These are phyloP conservation scores for Falco peregrinus DNA, from an alignment of 2,797 vertebrate genomes.

Conservation along the genomic window DNA sequence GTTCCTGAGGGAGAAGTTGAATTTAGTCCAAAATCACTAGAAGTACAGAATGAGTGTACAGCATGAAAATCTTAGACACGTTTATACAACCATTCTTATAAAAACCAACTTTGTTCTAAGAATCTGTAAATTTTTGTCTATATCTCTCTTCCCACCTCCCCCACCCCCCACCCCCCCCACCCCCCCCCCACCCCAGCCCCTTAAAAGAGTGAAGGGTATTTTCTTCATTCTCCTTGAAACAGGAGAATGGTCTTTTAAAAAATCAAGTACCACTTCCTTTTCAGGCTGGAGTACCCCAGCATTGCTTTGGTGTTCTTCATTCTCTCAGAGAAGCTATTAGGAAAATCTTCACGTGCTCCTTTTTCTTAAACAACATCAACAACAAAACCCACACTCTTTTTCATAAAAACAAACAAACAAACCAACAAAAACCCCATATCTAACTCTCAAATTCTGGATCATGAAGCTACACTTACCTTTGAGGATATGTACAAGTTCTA, in stretches of 20 bases:
- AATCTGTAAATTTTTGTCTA: neutral
- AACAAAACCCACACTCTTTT: accelerated
- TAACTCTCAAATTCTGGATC: neutral
- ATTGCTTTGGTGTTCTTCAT: neutral
- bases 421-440: neutral
- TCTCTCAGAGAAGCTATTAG: neutral
- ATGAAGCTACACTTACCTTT: neutral
- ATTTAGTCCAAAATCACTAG: neutral
- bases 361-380: neutral
- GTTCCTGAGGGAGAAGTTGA: neutral
- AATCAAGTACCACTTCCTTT: neutral
- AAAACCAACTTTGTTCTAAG: neutral
- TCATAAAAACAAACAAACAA: neutral
- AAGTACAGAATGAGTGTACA: neutral
- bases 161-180: too few species aligned
- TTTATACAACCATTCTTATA: neutral
- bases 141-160: too few species aligned
- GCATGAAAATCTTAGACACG: neutral
- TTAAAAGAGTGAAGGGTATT: neutral
- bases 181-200: too few species aligned
- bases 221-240: neutral
- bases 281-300: neutral
- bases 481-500: neutral
- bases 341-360: neutral
- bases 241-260: neutral